Evolutionary conservation across 2,113 vertebrate genomes (phyloP).

Genomic region (Sporophila hypoxantha): DNA sequence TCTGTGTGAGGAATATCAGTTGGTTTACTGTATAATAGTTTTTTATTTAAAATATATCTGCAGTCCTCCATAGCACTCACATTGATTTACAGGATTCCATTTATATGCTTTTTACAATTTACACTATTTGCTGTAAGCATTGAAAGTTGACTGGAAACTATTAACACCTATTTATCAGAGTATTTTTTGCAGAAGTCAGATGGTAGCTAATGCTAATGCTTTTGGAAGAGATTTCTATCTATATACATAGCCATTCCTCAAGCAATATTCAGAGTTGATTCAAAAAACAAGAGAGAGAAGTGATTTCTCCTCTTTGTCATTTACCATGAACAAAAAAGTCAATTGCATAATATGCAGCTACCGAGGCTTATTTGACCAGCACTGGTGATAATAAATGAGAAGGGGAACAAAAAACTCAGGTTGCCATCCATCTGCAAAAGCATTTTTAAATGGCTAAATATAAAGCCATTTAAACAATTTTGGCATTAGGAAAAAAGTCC

Average conservation of each 20-base stretch:
- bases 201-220: background rate
- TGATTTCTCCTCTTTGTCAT: background rate
- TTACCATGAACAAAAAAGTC: background rate
- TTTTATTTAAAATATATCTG: background rate
- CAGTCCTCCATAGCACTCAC: background rate
- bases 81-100: slow-evolving; percentile 5
- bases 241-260: background rate
- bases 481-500: background rate
- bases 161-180: slow-evolving; percentile 11
- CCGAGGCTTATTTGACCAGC: background rate
- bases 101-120: background rate
- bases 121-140: background rate
- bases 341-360: background rate
- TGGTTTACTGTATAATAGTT: background rate
- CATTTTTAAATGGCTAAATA: background rate
- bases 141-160: background rate
- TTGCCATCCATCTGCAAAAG: background rate
- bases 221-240: background rate
- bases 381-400: background rate
- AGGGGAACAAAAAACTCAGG: background rate
- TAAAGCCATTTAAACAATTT: background rate
- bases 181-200: background rate
- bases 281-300: background rate
- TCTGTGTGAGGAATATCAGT: background rate
- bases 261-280: background rate